phyloP scores from a whole-genome alignment of 1,140 invertebrate genomes.

The Tetramorium simillimum region DNA sequence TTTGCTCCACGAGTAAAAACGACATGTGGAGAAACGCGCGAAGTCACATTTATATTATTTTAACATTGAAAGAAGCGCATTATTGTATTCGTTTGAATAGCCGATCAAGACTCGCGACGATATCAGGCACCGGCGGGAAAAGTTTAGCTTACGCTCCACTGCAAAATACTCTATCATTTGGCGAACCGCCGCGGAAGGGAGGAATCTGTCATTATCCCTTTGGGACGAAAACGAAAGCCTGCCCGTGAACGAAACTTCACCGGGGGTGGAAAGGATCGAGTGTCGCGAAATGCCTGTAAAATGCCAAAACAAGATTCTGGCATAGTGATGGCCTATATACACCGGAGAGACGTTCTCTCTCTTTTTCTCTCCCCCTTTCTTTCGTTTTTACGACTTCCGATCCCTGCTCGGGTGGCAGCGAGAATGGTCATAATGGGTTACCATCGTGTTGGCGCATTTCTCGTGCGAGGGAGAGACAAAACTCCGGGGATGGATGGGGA shows the following conservation, averaged over 20 bases:
- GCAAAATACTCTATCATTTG: slow-evolving; percentile 20
- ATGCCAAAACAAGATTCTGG: slow-evolving; percentile 69
- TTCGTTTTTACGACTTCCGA: slow-evolving; percentile 68
- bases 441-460: slow-evolving; percentile 57
- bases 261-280: slow-evolving; percentile 27
- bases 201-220: slow-evolving; percentile 80
- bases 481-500: slow-evolving; percentile 22
- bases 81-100: background rate
- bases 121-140: background rate
- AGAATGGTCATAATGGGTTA: slow-evolving; percentile 65
- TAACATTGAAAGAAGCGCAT: background rate
- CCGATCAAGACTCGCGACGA: background rate
- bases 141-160: background rate
- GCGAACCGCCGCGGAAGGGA: slow-evolving; percentile 70
- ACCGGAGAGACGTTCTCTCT: slow-evolving; percentile 6
- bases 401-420: slow-evolving; percentile 35
- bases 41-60: background rate
- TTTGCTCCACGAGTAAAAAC: background rate
- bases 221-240: slow-evolving; percentile 65
- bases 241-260: slow-evolving; percentile 40
- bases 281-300: slow-evolving; percentile 67
- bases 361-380: slow-evolving; percentile 21
- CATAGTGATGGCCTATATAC: slow-evolving; percentile 24
- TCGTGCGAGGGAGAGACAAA: slow-evolving; percentile 54
- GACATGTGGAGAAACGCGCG: background rate